Conservation (phyloP, 2,797 vertebrate genomes). For the Kryptolebias ocellatus region DNA sequence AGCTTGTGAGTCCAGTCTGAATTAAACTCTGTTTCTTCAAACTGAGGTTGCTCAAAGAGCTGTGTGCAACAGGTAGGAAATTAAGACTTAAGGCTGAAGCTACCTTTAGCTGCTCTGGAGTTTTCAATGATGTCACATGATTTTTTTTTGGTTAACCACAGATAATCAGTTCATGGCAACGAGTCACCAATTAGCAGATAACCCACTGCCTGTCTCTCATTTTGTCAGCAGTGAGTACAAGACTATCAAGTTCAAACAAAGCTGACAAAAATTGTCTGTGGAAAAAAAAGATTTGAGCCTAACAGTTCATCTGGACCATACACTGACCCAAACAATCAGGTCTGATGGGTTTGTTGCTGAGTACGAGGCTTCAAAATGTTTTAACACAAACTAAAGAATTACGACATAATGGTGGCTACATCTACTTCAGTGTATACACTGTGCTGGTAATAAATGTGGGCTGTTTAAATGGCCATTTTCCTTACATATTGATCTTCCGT, state of each 20-base stretch:
- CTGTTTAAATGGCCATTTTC: conserved; percentile 28
- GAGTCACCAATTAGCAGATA: background rate
- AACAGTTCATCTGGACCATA: background rate
- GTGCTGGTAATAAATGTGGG: conserved; percentile 17
- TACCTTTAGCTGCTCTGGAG: too few species aligned
- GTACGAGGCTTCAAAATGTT: too few species aligned
- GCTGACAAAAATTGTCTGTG: background rate
- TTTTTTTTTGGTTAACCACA: background rate
- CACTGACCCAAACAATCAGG: background rate
- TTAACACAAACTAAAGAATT: background rate
- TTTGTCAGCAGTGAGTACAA: background rate
- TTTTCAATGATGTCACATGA: too few species aligned
- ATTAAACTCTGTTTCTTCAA: too few species aligned
- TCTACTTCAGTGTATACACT: background rate
- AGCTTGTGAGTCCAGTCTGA: too few species aligned
- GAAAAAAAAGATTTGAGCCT: background rate
- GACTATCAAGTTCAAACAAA: background rate
- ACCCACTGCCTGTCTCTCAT: background rate
- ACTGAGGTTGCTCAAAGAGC: too few species aligned
- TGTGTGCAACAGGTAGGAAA: too few species aligned
- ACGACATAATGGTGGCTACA: background rate
- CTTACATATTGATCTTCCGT: conserved; percentile 21
- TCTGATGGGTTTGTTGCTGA: background rate
- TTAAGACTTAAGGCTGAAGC: too few species aligned
- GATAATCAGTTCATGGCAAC: background rate